Percentiles rank a stretch among this genome's conserved stretches.
phyloP scores from a whole-genome alignment of 2,797 vertebrate species.

The Halcyon chelicuti region DNA sequence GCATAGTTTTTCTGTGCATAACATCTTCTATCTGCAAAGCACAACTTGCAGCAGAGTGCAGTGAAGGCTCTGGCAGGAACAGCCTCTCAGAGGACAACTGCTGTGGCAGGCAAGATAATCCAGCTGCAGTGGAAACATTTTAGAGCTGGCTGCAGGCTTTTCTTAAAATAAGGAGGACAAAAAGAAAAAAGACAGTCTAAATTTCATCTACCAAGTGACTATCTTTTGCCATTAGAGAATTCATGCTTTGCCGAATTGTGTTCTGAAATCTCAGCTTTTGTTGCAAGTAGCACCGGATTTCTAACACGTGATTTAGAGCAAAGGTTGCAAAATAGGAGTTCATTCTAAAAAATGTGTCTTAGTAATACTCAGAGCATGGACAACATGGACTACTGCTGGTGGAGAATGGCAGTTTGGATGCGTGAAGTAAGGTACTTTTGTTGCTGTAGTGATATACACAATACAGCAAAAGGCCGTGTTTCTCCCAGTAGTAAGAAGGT shows the following conservation, averaged over 20 bases:
- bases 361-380: background rate
- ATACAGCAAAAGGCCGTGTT: background rate
- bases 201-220: background rate
- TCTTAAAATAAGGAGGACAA: background rate
- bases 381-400: background rate
- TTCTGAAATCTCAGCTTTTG: background rate
- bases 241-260: background rate
- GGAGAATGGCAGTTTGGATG: background rate
- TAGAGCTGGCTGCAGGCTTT: background rate
- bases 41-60: background rate
- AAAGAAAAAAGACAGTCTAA: background rate
- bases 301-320: background rate
- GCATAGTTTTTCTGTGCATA: background rate
- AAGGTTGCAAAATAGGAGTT: slow-evolving; percentile 1
- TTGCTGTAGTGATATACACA: background rate
- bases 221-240: background rate
- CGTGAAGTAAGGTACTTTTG: background rate
- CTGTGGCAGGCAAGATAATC: slow-evolving; percentile 21
- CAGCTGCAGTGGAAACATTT: slow-evolving; percentile 17
- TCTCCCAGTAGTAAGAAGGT: background rate
- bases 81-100: background rate
- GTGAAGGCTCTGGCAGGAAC: background rate
- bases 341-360: background rate
- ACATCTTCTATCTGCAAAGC: background rate
- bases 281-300: background rate